phyloP scores from a whole-genome alignment of 2,888 invertebrate genomes.

The Osmoderma eremita region DNA sequence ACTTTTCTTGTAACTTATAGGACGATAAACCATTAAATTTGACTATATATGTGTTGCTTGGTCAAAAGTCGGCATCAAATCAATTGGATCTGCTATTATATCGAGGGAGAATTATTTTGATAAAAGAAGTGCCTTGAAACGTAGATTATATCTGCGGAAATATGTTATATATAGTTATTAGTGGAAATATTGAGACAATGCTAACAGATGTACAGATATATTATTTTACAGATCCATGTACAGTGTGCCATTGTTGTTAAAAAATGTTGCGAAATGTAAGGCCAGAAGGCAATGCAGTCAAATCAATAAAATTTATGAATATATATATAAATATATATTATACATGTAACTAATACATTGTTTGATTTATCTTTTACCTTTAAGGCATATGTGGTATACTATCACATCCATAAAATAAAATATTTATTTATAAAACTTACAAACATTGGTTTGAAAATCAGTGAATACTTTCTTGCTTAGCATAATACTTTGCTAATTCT shows the following conservation, averaged over 20 bases:
- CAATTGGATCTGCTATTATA: conserved; percentile 30
- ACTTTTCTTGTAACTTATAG: conserved; percentile 20
- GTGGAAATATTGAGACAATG: conserved; percentile 57
- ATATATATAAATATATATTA: conserved; percentile 39
- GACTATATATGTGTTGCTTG: conserved; percentile 36
- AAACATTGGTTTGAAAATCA: background rate
- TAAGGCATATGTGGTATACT: background rate
- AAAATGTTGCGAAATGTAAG: conserved; percentile 59
- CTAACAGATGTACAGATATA: conserved; percentile 59
- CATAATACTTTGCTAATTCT: conserved; percentile 66
- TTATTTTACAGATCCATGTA: conserved; percentile 62
- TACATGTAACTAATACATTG: conserved; percentile 41
- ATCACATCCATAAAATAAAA: conserved; percentile 17
- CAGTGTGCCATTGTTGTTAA: conserved; percentile 62
- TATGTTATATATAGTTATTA: conserved; percentile 55
- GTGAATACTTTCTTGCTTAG: conserved; percentile 11
- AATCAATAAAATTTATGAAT: conserved; percentile 56
- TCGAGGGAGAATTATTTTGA: conserved; percentile 37
- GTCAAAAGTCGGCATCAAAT: conserved; percentile 24
- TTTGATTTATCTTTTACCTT: conserved; percentile 22
- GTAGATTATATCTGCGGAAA: conserved; percentile 53
- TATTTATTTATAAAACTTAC: conserved; percentile 27
- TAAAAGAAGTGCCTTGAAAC: conserved; percentile 58
- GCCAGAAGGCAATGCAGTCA: conserved; percentile 62
- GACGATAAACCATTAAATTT: conserved; percentile 10